These are phyloP conservation scores for Habrosyne pyritoides DNA, from an alignment of 2,888 invertebrate genomes.

Conservation along the genomic window DNA sequence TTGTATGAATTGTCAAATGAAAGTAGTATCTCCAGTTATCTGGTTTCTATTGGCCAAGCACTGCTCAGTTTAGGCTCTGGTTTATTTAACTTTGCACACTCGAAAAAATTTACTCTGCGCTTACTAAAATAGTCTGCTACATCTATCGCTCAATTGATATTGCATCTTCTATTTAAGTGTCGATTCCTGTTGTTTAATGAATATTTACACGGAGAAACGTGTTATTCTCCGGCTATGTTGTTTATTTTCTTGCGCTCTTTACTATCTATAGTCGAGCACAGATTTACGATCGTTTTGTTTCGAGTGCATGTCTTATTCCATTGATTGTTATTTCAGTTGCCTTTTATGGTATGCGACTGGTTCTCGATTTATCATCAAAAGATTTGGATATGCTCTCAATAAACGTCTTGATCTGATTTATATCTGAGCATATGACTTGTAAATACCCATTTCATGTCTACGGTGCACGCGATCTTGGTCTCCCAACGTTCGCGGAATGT, in stretches of 20 bases:
- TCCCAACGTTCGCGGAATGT: constrained; percentile 56
- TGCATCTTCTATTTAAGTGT: background rate
- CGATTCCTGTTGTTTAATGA: background rate
- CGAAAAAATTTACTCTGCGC: too few species aligned
- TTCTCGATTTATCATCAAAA: background rate
- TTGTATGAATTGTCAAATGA: too few species aligned
- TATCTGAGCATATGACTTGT: background rate
- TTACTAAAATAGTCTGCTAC: too few species aligned
- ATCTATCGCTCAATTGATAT: background rate
- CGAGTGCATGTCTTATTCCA: background rate
- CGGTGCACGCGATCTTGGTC: constrained; percentile 61
- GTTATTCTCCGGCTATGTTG: background rate
- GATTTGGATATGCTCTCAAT: background rate
- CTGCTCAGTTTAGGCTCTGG: too few species aligned
- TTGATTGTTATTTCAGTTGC: background rate
- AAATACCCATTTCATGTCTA: constrained; percentile 20
- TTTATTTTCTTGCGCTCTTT: background rate
- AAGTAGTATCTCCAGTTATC: too few species aligned
- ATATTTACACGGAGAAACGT: background rate
- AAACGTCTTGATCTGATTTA: background rate
- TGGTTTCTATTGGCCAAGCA: too few species aligned
- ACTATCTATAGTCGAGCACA: background rate
- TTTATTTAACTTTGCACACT: too few species aligned
- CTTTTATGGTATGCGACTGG: background rate
- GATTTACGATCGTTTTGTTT: too few species aligned